Percentiles rank a stretch among this genome's conserved stretches.
phyloP scores from a whole-genome alignment of 2,888 invertebrate species.

The Catocala fraxini region DNA sequence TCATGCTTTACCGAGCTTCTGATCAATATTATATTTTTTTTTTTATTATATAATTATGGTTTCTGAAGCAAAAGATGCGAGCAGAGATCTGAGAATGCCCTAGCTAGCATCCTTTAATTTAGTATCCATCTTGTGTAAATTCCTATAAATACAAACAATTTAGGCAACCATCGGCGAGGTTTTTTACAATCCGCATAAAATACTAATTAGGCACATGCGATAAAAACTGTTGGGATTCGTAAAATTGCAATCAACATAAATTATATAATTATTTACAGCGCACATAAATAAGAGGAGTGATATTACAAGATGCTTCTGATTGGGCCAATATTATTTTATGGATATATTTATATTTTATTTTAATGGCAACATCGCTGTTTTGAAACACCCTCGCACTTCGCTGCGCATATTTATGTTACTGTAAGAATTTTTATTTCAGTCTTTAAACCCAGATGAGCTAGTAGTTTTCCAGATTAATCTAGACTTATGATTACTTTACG shows the following conservation, averaged over 20 bases:
- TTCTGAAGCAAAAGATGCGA: no score
- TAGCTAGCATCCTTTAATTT: no score
- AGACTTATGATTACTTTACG: no score
- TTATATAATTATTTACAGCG: conserved; percentile 51
- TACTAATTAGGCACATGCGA: conserved; percentile 62
- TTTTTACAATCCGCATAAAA: conserved; percentile 60
- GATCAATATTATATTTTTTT: no score
- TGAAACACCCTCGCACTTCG: background rate
- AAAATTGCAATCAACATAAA: conserved; percentile 62
- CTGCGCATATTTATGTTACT: no score
- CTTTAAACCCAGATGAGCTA: no score
- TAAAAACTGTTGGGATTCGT: conserved; percentile 53
- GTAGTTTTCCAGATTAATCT: no score
- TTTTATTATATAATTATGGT: no score
- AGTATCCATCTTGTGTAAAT: no score
- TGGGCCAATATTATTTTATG: conserved; percentile 26
- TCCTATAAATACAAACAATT: conserved; percentile 10
- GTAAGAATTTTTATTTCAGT: no score
- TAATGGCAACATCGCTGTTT: background rate
- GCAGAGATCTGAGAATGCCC: no score
- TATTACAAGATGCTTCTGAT: conserved; percentile 41
- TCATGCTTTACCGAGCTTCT: no score
- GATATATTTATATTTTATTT: conserved; percentile 16
- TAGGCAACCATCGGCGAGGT: conserved; percentile 14
- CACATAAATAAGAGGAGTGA: conserved; percentile 36